Evolutionary conservation across 1,140 invertebrate species (phyloP).

Genomic region (Bactericera cockerelli): DNA sequence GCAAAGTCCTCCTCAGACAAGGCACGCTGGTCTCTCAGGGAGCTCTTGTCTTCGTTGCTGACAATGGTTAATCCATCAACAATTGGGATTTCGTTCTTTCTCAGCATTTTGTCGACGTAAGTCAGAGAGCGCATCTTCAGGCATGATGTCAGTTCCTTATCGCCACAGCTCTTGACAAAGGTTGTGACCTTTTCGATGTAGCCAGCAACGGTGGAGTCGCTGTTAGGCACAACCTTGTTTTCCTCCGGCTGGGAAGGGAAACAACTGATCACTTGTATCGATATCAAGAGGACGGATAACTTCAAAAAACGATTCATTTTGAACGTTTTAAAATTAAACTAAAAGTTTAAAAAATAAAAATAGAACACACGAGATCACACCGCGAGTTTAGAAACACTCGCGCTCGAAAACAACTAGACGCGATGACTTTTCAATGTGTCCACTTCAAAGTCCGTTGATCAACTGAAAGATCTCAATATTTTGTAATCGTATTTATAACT

Average conservation of each 20-base stretch:
- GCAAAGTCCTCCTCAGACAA: constrained; percentile 43
- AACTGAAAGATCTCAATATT: background rate
- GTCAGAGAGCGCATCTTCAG: constrained; percentile 50
- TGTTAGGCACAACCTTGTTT: background rate
- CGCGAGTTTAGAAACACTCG: background rate
- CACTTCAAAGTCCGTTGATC: background rate
- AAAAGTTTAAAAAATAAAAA: background rate
- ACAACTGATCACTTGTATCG: background rate
- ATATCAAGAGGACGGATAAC: background rate
- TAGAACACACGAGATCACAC: background rate
- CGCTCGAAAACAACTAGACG: background rate
- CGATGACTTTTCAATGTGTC: background rate
- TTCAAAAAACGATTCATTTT: constrained; percentile 4
- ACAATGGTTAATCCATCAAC: constrained; percentile 52
- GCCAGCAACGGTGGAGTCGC: background rate
- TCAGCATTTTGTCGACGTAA: constrained; percentile 42
- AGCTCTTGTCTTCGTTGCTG: constrained; percentile 33
- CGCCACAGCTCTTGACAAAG: constrained; percentile 47
- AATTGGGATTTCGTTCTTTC: constrained; percentile 34
- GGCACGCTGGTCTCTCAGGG: constrained; percentile 27
- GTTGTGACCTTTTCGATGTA: constrained; percentile 38
- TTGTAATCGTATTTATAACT: constrained; percentile 6
- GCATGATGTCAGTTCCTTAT: constrained; percentile 50
- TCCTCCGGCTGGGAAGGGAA: background rate
- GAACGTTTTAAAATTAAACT: background rate